Conservation (phyloP, 2,888 invertebrate species). For the Drosophila yooni region DNA sequence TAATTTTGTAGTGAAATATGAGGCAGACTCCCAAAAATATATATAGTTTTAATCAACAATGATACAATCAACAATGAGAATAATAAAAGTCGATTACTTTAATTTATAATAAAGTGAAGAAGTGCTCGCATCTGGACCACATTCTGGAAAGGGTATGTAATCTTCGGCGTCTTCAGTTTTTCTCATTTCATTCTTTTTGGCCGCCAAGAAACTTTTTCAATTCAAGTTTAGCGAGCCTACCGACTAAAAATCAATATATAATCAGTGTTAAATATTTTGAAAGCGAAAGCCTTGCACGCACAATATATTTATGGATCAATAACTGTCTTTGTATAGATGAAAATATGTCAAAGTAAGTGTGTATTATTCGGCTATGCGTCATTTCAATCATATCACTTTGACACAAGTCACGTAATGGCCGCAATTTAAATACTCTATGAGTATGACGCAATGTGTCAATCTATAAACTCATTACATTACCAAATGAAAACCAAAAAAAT, state of each 20-base stretch:
- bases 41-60: background rate
- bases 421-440: constrained; percentile 11
- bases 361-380: constrained; percentile 2
- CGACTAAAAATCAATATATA: constrained; percentile 62
- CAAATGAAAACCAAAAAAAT: constrained; percentile 6
- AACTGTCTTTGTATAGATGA: background rate
- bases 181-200: background rate
- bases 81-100: background rate
- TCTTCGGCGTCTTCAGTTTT: background rate
- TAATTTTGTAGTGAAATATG: background rate
- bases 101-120: background rate
- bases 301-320: constrained; percentile 3
- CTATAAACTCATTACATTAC: constrained; percentile 13
- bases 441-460: constrained; percentile 41
- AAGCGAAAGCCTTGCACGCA: constrained; percentile 10
- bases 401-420: background rate
- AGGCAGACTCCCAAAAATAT: background rate
- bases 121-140: background rate
- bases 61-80: background rate
- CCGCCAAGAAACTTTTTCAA: constrained; percentile 45
- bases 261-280: constrained; percentile 53
- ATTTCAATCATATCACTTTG: constrained; percentile 2
- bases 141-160: background rate
- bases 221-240: constrained; percentile 36
- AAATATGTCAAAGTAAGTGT: background rate